Evolutionary conservation across 2,888 invertebrate genomes (phyloP).

Genomic region (Lithophane ornitopus): DNA sequence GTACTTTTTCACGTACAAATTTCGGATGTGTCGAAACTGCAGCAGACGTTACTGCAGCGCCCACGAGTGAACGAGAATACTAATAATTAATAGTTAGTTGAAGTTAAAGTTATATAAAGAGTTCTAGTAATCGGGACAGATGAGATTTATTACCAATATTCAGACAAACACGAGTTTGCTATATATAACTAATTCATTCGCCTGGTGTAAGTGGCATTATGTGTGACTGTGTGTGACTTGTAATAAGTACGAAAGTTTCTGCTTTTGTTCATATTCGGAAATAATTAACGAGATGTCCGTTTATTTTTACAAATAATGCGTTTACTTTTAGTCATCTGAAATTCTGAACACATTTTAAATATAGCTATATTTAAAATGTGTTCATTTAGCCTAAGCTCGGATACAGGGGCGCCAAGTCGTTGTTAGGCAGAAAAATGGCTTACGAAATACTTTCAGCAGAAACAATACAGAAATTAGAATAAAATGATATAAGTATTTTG

Average conservation of each 20-base stretch:
- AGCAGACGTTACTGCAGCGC: background rate
- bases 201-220: background rate
- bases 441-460: background rate
- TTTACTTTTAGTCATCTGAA: constrained; percentile 4
- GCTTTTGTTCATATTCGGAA: background rate
- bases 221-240: background rate
- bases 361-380: too few relatives aligned
- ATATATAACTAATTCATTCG: background rate
- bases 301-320: background rate
- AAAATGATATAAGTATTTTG: background rate
- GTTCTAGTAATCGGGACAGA: background rate
- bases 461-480: background rate
- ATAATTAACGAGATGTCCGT: background rate
- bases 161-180: background rate
- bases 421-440: background rate
- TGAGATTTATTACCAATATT: background rate
- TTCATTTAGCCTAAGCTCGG: background rate
- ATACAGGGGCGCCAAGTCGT: background rate
- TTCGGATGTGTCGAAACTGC: background rate
- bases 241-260: background rate
- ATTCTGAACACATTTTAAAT: background rate
- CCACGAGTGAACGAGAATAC: background rate
- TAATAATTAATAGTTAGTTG: background rate
- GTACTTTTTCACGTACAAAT: background rate
- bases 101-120: background rate